phyloP scores from a whole-genome alignment of 2,113 vertebrate species.

The Copsychus sechellarum region DNA sequence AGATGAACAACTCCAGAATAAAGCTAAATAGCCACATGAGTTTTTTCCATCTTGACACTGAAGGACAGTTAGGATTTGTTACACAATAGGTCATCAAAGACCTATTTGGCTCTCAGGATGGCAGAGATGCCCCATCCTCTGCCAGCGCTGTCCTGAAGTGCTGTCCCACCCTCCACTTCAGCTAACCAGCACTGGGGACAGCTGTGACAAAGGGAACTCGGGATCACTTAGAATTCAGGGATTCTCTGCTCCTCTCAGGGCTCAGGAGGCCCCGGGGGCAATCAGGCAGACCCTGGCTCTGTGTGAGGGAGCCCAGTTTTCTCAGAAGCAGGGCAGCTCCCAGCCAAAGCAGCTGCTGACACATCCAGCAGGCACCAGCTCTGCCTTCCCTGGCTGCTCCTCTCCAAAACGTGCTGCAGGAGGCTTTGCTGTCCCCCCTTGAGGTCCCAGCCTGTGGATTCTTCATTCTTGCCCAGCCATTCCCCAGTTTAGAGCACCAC shows the following conservation, averaged over 20 bases:
- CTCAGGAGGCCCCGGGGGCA: not conserved
- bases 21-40: not conserved
- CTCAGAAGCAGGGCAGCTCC: not conserved
- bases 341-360: not conserved
- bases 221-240: not conserved
- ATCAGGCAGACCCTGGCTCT: not conserved
- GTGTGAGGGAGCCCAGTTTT: not conserved
- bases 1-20: not conserved
- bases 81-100: not conserved
- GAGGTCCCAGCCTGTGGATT: not conserved
- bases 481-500: not conserved
- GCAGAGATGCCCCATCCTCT: not conserved
- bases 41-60: not conserved
- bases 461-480: not conserved
- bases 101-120: not conserved
- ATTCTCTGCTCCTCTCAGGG: not conserved
- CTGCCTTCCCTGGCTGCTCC: not conserved
- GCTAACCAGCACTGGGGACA: not conserved
- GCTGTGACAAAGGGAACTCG: not conserved
- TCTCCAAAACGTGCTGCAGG: not conserved
- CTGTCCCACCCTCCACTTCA: not conserved
- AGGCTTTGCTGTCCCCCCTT: not conserved
- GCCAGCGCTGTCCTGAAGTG: not conserved
- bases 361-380: not conserved
- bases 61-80: not conserved